A percentile compares a stretch with the other conserved stretches of the same genome.
phyloP scores from a whole-genome alignment of 2,888 invertebrate genomes.

The Coelopa pilipes region DNA sequence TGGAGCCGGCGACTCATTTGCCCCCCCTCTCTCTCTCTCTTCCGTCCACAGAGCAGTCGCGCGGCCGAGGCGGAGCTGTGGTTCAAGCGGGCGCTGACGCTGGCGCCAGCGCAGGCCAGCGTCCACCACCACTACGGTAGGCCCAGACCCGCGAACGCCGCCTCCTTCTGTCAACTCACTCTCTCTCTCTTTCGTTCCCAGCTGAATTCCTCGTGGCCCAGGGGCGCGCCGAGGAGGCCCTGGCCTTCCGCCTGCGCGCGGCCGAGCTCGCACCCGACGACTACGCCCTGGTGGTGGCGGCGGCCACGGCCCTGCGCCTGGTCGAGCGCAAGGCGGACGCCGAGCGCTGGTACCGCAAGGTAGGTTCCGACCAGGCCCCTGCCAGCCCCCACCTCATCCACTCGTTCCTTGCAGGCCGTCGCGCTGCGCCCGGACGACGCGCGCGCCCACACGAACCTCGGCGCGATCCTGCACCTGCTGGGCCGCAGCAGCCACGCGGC shows the following conservation, averaged over 20 bases:
- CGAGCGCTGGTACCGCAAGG: conserved; percentile 87
- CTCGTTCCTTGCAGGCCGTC: conserved; percentile 60
- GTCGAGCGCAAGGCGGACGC: conserved; percentile 84
- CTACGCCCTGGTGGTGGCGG: conserved; percentile 85
- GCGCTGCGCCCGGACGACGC: conserved; percentile 77
- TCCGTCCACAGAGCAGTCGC: conserved; percentile 75
- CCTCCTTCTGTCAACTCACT: too few species aligned
- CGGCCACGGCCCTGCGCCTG: conserved; percentile 87
- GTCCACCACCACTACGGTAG: conserved; percentile 91
- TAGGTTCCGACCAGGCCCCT: conserved; percentile 56
- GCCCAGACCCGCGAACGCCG: conserved; percentile 1
- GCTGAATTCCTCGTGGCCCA: conserved; percentile 89
- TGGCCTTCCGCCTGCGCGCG: conserved; percentile 81
- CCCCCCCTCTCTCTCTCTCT: conserved; percentile 8
- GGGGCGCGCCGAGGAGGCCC: conserved; percentile 83
- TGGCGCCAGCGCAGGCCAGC: conserved; percentile 85
- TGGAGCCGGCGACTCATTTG: not conserved
- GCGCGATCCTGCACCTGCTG: conserved; percentile 93
- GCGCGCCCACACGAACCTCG: conserved; percentile 91
- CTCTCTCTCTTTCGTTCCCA: conserved; percentile 62
- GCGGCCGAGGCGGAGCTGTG: conserved; percentile 86
- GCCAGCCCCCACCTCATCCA: not conserved
- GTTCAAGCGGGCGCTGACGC: conserved; percentile 84
- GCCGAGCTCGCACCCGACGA: conserved; percentile 82
- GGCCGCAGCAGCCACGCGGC: conserved; percentile 91